Percentiles rank a stretch among this genome's conserved stretches.
phyloP scores from a whole-genome alignment of 1,140 invertebrate genomes.

The Musca vetustissima region DNA sequence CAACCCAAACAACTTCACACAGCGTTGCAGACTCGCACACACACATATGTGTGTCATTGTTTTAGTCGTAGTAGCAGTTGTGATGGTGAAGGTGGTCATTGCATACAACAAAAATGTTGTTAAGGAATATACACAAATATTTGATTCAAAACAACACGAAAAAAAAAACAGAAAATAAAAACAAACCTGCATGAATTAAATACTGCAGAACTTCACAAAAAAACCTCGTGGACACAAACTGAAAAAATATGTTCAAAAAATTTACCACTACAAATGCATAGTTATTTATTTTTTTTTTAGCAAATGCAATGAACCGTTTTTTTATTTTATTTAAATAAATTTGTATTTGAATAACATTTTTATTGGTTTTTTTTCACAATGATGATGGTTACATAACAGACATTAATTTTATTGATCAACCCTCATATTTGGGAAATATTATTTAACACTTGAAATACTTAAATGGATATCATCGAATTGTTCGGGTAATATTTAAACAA shows the following conservation, averaged over 20 bases:
- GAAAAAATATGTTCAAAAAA: too few species aligned
- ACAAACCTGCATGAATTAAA: slow-evolving; percentile 16
- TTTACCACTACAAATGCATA: too few species aligned
- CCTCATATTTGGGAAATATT: too few species aligned
- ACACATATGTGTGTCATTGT: background rate
- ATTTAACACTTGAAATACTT: too few species aligned
- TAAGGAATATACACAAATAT: slow-evolving; percentile 16
- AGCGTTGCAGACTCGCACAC: background rate
- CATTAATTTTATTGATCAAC: background rate
- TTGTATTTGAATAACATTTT: background rate
- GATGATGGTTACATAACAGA: background rate
- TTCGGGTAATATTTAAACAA: too few species aligned
- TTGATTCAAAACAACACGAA: slow-evolving; percentile 5
- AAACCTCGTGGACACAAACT: too few species aligned
- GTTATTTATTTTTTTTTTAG: background rate
- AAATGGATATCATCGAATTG: too few species aligned
- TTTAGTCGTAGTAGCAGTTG: too few species aligned
- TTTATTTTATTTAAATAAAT: slow-evolving; percentile 19
- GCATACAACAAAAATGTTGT: too few species aligned
- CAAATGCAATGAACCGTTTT: background rate
- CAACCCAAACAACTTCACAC: background rate
- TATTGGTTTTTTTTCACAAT: background rate
- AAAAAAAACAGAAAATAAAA: too few species aligned
- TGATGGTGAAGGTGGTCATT: too few species aligned
- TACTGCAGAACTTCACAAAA: background rate